Conservation (phyloP, 2,888 invertebrate species). For the Amiota communis region DNA sequence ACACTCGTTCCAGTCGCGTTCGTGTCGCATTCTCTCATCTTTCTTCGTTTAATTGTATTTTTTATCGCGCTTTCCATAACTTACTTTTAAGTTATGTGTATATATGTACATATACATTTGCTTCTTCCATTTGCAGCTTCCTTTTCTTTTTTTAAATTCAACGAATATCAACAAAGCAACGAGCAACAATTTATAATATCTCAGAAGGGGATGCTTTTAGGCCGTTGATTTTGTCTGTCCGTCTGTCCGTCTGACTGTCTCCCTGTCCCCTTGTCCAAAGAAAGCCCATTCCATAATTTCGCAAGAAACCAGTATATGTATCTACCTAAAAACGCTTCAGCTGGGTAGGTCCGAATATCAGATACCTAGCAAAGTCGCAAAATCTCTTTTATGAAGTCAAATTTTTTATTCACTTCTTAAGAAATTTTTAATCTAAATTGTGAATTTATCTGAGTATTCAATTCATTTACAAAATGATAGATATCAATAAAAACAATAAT, state of each 20-base stretch:
- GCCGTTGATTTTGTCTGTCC: conserved; percentile 5
- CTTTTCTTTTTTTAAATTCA: conserved; percentile 7
- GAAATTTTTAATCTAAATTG: too few relatives aligned
- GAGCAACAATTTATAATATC: conserved; percentile 33
- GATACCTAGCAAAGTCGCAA: background rate
- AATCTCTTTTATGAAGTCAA: background rate
- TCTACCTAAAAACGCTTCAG: too few relatives aligned
- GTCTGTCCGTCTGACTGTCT: background rate
- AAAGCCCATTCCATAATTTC: background rate
- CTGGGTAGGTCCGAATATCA: background rate
- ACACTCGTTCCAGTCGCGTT: too few relatives aligned
- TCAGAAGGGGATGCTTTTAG: conserved; percentile 23
- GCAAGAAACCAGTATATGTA: background rate
- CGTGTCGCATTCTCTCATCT: background rate
- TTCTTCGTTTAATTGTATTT: conserved; percentile 23
- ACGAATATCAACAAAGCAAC: conserved; percentile 29
- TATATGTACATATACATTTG: background rate
- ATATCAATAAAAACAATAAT: too few relatives aligned
- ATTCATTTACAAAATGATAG: too few relatives aligned
- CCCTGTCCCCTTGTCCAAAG: background rate
- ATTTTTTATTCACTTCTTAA: too few relatives aligned
- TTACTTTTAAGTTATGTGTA: conserved; percentile 18
- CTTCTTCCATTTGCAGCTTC: background rate
- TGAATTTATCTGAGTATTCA: too few relatives aligned
- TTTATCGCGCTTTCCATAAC: conserved; percentile 24